Base-by-base conservation (phyloP, 2,113 vertebrate species). In the Gopherus evgoodei region DNA sequence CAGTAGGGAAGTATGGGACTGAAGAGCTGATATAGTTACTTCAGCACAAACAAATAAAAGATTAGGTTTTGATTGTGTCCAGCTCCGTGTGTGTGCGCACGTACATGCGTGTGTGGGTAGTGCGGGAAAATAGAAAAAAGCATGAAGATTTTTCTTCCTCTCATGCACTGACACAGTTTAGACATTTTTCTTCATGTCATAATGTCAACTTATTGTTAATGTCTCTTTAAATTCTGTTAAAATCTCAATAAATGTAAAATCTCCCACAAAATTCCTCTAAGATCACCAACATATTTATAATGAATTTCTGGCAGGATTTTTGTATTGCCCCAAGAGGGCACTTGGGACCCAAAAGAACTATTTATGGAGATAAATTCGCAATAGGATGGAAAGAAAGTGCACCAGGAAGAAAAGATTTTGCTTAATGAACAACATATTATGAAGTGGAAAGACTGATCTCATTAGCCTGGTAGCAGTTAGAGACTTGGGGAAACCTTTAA, bases 191-290 rank as follows among this genome's bases (percentile, higher is more conserved):
- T 12, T 80, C 2, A 1, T 29, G 52, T 93, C 52, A 83, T 29
- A 72, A 90, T 69, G 35, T n/a, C 31, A 17, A n/a, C 19, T 69
- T 86, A 72, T 72, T 42, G 0, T 31, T 83, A 87, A 17, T 57
- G 81, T 11, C 86, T 10, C 86, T 92, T 75, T 21, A 83, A 53
- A 65, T 81, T 87, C 84, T 90, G 88, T 88, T 75, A 90, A 57
- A 24, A 27, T 38, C 78, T 54, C 75, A 83, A 59, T 62, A 72
- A 72, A 56, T 84, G 8, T 13, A 90, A 47, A 65, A 75, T 83
- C 47, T 76, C 53, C 17, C 84, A 53, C 91, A 79, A 81, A 52
- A n/a, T 87, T 90, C 93, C 13, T 76, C 87, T 92, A 90, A 96
- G 78, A 47, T 83, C 80, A 80, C 57, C 91, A 38, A 2, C 84